Evolutionary conservation across 2,797 vertebrate species (phyloP).

Genomic region (Poeciliopsis gracilis): DNA sequence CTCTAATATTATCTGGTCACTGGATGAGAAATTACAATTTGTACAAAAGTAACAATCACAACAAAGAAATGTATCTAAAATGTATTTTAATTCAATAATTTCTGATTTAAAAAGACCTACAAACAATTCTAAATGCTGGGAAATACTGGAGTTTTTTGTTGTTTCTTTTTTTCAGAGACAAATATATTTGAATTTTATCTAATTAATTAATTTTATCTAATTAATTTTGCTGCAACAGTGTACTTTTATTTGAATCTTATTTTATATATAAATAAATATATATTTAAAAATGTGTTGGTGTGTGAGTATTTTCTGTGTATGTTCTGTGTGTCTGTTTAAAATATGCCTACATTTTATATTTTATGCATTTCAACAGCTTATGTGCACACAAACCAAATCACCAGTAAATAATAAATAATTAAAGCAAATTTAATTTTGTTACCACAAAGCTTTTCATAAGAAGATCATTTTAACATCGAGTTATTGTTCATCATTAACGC

Average conservation of each 20-base stretch:
- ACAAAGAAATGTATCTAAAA: background rate
- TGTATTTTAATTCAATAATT: background rate
- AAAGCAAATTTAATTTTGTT: background rate
- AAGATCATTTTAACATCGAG: background rate
- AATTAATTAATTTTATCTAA: too few relatives aligned
- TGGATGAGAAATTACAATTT: background rate
- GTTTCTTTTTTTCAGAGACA: background rate
- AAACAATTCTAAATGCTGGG: background rate
- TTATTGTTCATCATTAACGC: background rate
- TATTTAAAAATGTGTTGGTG: too few relatives aligned
- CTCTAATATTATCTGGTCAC: background rate
- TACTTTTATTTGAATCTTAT: background rate
- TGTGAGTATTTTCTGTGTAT: too few relatives aligned
- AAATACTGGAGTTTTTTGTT: background rate
- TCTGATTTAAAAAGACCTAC: background rate
- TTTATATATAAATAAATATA: background rate
- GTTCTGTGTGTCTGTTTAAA: background rate
- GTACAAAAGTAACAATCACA: background rate
- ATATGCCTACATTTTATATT: too few relatives aligned
- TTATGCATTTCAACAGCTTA: background rate
- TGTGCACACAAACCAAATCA: background rate
- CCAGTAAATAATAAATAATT: background rate
- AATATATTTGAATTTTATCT: background rate
- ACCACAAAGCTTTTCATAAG: slow-evolving; percentile 3
- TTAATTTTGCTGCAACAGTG: background rate